These are phyloP conservation scores for Aporophyla nigra DNA, from an alignment of 2,888 invertebrate genomes.

Conservation along the genomic window DNA sequence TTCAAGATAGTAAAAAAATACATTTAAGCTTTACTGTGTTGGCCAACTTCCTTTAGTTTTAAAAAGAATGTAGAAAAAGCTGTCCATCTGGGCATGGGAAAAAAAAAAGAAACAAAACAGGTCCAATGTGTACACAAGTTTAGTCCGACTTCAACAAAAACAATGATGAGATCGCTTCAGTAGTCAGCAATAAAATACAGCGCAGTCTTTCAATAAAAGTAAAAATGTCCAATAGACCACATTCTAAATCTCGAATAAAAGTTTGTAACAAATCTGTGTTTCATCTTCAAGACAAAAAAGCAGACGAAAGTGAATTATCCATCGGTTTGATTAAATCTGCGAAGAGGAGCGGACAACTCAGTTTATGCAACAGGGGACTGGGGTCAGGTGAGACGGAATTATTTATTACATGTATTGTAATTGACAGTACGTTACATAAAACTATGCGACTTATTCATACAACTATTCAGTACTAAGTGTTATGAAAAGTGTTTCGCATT, in stretches of 20 bases:
- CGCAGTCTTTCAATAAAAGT: conserved; percentile 6
- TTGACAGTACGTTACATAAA: neutral
- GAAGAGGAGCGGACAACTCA: conserved; percentile 95
- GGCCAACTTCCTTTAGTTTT: neutral
- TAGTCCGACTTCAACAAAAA: conserved; percentile 59
- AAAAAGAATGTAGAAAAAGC: neutral
- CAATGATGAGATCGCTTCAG: conserved; percentile 63
- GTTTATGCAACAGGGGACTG: conserved; percentile 94
- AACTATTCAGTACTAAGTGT: neutral
- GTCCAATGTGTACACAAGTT: conserved; percentile 39
- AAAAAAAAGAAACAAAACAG: conserved; percentile 9
- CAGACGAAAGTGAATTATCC: conserved; percentile 93
- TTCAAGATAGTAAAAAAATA: neutral
- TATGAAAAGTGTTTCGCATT: neutral
- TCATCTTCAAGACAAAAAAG: conserved; percentile 93
- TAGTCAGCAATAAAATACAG: conserved; percentile 52
- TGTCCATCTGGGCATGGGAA: neutral
- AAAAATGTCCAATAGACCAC: conserved; percentile 82
- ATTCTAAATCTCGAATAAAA: conserved; percentile 82
- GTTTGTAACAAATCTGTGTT: conserved; percentile 91
- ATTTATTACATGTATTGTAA: conserved; percentile 25
- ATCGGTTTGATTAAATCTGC: conserved; percentile 94
- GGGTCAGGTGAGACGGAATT: conserved; percentile 91
- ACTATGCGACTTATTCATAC: neutral
- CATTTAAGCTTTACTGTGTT: neutral